phyloP scores from a whole-genome alignment of 2,797 vertebrate species.

The Catostomus latipinnis region DNA sequence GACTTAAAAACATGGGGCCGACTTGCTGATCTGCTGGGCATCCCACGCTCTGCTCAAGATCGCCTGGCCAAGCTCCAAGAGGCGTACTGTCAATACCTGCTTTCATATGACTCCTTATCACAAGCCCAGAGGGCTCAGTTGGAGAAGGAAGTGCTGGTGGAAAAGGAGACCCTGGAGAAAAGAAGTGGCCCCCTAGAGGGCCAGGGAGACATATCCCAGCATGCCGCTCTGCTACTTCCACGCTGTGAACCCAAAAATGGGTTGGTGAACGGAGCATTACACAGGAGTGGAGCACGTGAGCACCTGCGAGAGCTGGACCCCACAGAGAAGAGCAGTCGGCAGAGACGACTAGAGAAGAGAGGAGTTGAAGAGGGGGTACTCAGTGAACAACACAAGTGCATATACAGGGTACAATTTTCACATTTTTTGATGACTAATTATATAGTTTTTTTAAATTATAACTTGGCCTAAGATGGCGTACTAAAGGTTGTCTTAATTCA shows the following conservation, averaged over 20 bases:
- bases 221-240: conserved; percentile 87
- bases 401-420: conserved; percentile 87
- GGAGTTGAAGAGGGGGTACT: conserved; percentile 86
- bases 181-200: conserved; percentile 94
- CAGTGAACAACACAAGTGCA: conserved; percentile 96
- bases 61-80: conserved; percentile 98
- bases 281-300: conserved; percentile 87
- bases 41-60: conserved; percentile 98
- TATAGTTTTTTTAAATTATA: neutral
- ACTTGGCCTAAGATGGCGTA: neutral
- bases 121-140: conserved; percentile 89
- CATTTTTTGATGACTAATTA: neutral
- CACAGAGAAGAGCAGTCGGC: conserved; percentile 85
- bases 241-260: conserved; percentile 98
- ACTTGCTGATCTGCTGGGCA: conserved; percentile 95
- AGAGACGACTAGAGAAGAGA: conserved; percentile 95
- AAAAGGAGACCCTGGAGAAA: conserved; percentile 92
- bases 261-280: conserved; percentile 71
- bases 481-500: no score
- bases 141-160: conserved; percentile 91
- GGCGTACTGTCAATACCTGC: conserved; percentile 98
- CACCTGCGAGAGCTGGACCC: conserved; percentile 87
- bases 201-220: conserved; percentile 85
- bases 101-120: conserved; percentile 94
- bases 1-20: conserved; percentile 99